phyloP scores from a whole-genome alignment of 2,888 invertebrate genomes.

The Bembecia ichneumoniformis region DNA sequence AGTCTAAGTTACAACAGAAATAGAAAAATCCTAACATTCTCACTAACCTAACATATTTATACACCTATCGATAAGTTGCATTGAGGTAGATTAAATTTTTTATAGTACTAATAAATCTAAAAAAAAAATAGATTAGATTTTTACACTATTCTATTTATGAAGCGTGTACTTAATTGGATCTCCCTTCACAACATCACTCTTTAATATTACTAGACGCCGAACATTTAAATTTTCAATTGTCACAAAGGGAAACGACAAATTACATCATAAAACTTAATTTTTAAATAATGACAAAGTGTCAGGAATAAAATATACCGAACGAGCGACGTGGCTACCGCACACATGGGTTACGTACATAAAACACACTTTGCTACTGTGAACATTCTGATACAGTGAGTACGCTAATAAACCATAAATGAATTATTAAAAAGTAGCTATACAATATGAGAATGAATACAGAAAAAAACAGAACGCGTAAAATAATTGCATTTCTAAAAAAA shows the following conservation, averaged over 20 bases:
- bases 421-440: no score
- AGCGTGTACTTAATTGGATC: constrained; percentile 58
- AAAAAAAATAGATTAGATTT: constrained; percentile 51
- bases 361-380: background rate
- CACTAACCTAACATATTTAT: constrained; percentile 65
- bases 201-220: constrained; percentile 40
- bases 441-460: no score
- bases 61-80: constrained; percentile 64
- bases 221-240: constrained; percentile 26
- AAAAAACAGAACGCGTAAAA: no score
- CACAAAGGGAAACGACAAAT: constrained; percentile 23
- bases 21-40: constrained; percentile 38
- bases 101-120: constrained; percentile 70
- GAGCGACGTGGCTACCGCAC: background rate
- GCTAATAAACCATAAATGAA: no score
- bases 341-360: background rate
- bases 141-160: constrained; percentile 56
- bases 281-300: constrained; percentile 8
- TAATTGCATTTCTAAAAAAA: no score
- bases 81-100: constrained; percentile 71
- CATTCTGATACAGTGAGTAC: no score
- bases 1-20: constrained; percentile 22
- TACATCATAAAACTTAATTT: constrained; percentile 25
- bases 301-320: background rate
- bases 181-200: constrained; percentile 29